phyloP scores from a whole-genome alignment of 2,888 invertebrate species.

The Hirtodrosophila cameraria region DNA sequence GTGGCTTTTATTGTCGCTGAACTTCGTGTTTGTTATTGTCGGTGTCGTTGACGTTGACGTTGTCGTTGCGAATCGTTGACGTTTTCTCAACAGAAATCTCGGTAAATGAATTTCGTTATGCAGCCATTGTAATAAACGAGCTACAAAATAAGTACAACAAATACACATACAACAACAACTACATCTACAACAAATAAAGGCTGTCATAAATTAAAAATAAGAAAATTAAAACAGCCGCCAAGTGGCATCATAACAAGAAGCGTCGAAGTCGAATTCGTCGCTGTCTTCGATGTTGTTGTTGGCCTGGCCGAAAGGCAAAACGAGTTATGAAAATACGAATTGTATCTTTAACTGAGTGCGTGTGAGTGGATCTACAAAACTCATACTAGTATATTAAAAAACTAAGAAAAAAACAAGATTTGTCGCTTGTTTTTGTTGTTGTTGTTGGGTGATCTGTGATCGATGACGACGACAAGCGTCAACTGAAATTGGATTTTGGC shows the following conservation, averaged over 20 bases:
- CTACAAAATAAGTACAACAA: conserved; percentile 19
- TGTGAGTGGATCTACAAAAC: conserved; percentile 49
- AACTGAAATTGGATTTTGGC: conserved; percentile 74
- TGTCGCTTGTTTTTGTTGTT: conserved; percentile 26
- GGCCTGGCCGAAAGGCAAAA: conserved; percentile 44
- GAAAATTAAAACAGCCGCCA: conserved; percentile 62
- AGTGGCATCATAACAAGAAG: conserved; percentile 62
- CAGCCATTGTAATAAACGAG: conserved; percentile 27
- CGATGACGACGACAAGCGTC: conserved; percentile 70
- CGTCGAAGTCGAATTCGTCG: conserved; percentile 29
- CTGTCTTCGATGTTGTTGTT: not conserved
- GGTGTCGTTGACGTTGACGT: too few relatives aligned
- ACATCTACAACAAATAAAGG: conserved; percentile 39
- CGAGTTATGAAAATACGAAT: conserved; percentile 79
- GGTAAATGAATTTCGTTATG: conserved; percentile 31
- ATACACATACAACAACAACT: too few relatives aligned
- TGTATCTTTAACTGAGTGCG: conserved; percentile 51
- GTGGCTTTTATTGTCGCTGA: not conserved
- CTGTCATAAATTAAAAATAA: conserved; percentile 62
- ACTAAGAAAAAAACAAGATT: conserved; percentile 59
- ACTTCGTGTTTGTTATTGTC: too few relatives aligned
- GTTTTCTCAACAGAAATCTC: conserved; percentile 12
- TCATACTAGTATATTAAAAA: conserved; percentile 42
- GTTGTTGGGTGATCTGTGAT: conserved; percentile 60
- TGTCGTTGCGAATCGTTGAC: too few relatives aligned